Conservation (phyloP, 35 echinoderm and acorn worm species). For the Stichopus chloronotus region DNA sequence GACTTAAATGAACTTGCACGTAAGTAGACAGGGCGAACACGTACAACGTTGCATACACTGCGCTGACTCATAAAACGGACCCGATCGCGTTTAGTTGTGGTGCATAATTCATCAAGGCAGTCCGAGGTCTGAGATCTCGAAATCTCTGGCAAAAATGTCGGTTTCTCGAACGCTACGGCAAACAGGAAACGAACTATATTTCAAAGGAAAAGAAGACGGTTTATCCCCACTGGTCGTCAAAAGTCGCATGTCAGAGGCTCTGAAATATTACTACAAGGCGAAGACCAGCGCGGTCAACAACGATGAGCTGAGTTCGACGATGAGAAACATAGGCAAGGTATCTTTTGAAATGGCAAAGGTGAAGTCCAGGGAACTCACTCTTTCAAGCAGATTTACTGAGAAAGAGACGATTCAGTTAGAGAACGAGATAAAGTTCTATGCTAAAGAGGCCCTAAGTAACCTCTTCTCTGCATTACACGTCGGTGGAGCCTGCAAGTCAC, state of each 20-base stretch:
- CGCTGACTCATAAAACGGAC: too few relatives aligned
- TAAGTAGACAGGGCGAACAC: too few relatives aligned
- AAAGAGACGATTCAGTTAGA: background rate
- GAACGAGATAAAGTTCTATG: constrained; percentile 7
- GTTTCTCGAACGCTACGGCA: background rate
- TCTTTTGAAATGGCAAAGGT: background rate
- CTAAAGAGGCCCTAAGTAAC: background rate
- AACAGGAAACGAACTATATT: background rate
- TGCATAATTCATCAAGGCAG: too few relatives aligned
- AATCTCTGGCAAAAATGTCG: too few relatives aligned
- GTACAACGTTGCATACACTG: too few relatives aligned
- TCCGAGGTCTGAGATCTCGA: too few relatives aligned
- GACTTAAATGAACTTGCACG: too few relatives aligned
- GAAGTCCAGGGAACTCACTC: background rate
- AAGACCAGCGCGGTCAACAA: background rate
- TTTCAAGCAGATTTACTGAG: background rate
- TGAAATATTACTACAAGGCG: constrained; percentile 17
- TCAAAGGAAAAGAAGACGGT: background rate
- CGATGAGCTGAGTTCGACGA: background rate
- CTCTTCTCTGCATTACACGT: background rate
- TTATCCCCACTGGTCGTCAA: background rate
- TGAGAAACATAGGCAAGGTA: background rate
- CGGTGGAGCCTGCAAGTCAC: background rate
- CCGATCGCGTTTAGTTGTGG: too few relatives aligned
- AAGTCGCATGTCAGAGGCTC: background rate